Evolutionary conservation across 1,140 invertebrate species (phyloP).

Genomic region (Sinonovacula constricta): DNA sequence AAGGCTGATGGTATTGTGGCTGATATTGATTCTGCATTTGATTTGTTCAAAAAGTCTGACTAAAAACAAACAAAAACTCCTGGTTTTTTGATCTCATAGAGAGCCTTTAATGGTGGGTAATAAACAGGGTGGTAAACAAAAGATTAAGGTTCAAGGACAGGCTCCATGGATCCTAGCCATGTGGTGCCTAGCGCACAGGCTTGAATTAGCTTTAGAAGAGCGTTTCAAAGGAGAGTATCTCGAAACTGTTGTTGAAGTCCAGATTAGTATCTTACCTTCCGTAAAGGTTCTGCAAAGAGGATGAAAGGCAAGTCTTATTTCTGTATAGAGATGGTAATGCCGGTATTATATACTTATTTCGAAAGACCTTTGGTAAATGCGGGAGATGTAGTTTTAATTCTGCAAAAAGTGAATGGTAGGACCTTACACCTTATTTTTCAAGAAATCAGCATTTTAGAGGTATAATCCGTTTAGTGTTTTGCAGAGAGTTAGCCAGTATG

Average conservation of each 20-base stretch:
- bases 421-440: no score
- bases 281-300: conserved; percentile 43
- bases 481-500: no score
- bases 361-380: no score
- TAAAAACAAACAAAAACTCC: conserved; percentile 19
- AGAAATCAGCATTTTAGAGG: no score
- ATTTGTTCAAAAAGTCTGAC: conserved; percentile 2
- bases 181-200: conserved; percentile 47
- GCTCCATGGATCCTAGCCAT: conserved; percentile 39
- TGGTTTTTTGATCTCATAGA: no score
- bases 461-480: no score
- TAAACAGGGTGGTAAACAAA: conserved; percentile 8
- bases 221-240: conserved; percentile 46
- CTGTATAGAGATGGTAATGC: no score
- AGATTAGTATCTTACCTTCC: conserved; percentile 40
- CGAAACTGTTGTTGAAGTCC: conserved; percentile 30
- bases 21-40: conserved; percentile 7
- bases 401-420: no score
- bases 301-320: no score
- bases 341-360: no score
- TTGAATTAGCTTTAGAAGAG: conserved; percentile 53
- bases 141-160: conserved; percentile 2
- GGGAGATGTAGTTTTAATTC: no score
- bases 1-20: conserved; percentile 13
- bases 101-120: conserved; percentile 34